phyloP scores from a whole-genome alignment of 2,888 invertebrate genomes.

The Calliopum simillimum region DNA sequence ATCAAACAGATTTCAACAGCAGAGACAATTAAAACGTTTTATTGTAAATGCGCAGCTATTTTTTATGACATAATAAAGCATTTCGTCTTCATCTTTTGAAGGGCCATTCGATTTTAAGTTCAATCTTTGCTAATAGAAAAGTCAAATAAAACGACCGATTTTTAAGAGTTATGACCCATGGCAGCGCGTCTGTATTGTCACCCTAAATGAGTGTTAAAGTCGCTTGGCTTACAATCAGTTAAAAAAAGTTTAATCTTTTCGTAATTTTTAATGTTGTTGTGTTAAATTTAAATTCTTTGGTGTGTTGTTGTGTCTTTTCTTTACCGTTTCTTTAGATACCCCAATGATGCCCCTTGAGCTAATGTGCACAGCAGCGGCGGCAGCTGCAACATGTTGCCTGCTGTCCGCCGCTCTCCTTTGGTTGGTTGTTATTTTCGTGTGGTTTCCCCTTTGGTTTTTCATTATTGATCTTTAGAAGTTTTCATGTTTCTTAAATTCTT shows the following conservation, averaged over 20 bases:
- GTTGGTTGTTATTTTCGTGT: background rate
- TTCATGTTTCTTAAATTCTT: background rate
- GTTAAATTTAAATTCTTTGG: background rate
- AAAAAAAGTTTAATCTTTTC: conserved; percentile 14
- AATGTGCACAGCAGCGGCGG: background rate
- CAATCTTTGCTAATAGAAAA: too few relatives aligned
- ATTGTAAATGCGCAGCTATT: too few relatives aligned
- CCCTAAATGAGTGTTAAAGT: background rate
- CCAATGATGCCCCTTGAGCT: background rate
- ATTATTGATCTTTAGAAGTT: background rate
- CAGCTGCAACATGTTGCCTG: background rate
- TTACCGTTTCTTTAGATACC: background rate
- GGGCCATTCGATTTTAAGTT: too few relatives aligned
- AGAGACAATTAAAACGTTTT: too few relatives aligned
- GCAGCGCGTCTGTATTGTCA: conserved; percentile 18
- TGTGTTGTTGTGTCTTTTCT: background rate
- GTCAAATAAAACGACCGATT: too few relatives aligned
- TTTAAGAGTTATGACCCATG: background rate
- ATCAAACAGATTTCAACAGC: too few relatives aligned
- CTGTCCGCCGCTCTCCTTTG: background rate
- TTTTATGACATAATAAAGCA: too few relatives aligned
- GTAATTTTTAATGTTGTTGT: background rate
- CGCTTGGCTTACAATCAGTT: background rate
- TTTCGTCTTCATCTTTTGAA: too few relatives aligned
- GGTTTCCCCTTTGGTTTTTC: background rate